phyloP scores from a whole-genome alignment of 2,797 vertebrate genomes.

The Anabas testudineus region DNA sequence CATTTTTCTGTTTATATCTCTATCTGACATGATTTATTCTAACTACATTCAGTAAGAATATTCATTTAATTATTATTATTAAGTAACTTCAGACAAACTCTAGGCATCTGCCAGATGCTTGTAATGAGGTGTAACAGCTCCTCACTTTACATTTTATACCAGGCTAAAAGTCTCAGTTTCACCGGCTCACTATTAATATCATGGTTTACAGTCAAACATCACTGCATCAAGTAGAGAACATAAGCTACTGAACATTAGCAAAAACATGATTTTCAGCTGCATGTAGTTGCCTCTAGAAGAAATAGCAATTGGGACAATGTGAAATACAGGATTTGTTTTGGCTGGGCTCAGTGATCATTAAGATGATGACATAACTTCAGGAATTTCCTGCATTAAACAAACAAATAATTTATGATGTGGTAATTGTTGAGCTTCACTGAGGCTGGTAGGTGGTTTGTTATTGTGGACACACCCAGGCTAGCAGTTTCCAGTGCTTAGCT shows the following conservation, averaged over 20 bases:
- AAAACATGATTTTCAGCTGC: too few relatives aligned
- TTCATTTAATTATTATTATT: conserved; percentile 4
- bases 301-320: too few relatives aligned
- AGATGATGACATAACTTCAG: conserved; percentile 8
- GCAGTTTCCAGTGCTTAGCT: not conserved
- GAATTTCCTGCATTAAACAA: not conserved
- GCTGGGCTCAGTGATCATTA: too few relatives aligned
- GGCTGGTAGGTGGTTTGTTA: not conserved
- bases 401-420: not conserved
- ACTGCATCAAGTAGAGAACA: not conserved
- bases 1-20: conserved; percentile 16
- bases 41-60: conserved; percentile 4
- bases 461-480: not conserved
- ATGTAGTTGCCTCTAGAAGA: too few relatives aligned
- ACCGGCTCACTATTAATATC: not conserved
- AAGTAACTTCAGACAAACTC: conserved; percentile 5
- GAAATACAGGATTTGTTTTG: not conserved
- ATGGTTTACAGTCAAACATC: not conserved
- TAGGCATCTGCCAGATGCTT: conserved; percentile 20
- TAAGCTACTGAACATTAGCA: not conserved
- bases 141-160: conserved; percentile 17
- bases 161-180: not conserved
- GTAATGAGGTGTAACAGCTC: not conserved
- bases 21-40: conserved; percentile 18
- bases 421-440: not conserved